Conservation (phyloP, 2,888 invertebrate species). For the Crematogaster levior region DNA sequence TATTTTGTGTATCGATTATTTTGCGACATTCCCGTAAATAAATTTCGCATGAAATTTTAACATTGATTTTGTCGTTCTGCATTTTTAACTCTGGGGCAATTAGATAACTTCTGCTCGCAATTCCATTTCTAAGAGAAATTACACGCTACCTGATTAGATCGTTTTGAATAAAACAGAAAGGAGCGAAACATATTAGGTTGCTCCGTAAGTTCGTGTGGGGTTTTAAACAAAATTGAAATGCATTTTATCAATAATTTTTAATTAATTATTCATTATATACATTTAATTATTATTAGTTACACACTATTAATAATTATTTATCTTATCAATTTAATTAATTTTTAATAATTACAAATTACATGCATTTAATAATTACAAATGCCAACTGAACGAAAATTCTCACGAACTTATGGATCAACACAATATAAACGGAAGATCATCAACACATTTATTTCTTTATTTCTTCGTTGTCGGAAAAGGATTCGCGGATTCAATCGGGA, state of each 20-base stretch:
- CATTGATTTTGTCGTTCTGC: neutral
- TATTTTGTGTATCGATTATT: slow-evolving; percentile 31
- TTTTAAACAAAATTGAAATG: too few relatives aligned
- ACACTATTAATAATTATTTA: too few relatives aligned
- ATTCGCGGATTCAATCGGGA: neutral
- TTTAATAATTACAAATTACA: too few relatives aligned
- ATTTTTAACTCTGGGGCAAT: neutral
- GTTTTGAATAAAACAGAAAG: neutral
- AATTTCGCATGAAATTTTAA: neutral
- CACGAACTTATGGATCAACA: too few relatives aligned
- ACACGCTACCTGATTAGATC: neutral
- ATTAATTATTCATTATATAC: too few relatives aligned
- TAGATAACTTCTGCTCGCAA: neutral
- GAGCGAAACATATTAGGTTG: neutral
- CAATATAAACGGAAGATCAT: too few relatives aligned
- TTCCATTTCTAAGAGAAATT: neutral
- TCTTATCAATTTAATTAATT: too few relatives aligned
- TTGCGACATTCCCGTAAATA: neutral
- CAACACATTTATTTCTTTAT: neutral
- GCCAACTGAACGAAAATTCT: too few relatives aligned
- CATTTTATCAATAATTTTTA: too few relatives aligned
- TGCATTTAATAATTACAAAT: too few relatives aligned
- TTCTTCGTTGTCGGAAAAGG: neutral
- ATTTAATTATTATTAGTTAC: too few relatives aligned
- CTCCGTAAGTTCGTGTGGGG: too few relatives aligned